These are phyloP conservation scores for Acanthurus tractus DNA, from an alignment of 2,797 vertebrate genomes.

Conservation along the genomic window DNA sequence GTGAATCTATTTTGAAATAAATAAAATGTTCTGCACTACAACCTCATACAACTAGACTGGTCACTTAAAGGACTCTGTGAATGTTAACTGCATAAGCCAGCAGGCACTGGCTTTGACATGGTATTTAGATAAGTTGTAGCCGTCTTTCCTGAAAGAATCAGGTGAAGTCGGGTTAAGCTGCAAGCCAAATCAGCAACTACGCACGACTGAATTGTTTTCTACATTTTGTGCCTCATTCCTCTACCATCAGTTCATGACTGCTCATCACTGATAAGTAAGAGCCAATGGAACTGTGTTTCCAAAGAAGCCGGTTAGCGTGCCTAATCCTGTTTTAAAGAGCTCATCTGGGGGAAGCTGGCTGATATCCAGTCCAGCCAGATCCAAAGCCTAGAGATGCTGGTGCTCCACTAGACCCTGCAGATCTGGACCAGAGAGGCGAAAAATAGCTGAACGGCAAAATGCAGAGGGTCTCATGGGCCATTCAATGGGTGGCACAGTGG, in stretches of 20 bases:
- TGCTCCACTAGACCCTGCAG: constrained; percentile 73
- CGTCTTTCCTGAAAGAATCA: constrained; percentile 40
- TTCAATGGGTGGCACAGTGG: constrained; percentile 57
- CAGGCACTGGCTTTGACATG: not conserved
- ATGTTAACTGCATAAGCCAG: not conserved
- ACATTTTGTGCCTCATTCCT: constrained; percentile 71
- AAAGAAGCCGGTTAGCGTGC: constrained; percentile 80
- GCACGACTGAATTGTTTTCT: constrained; percentile 39
- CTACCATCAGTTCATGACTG: constrained; percentile 78
- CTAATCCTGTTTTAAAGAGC: constrained; percentile 87
- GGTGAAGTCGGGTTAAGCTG: constrained; percentile 44
- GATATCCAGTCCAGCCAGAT: constrained; percentile 79
- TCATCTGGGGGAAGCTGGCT: constrained; percentile 73
- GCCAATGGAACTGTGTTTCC: constrained; percentile 77
- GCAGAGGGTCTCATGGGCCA: constrained; percentile 67
- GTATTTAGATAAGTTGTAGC: constrained; percentile 19
- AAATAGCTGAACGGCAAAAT: constrained; percentile 34
- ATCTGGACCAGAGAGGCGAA: constrained; percentile 70
- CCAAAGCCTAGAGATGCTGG: constrained; percentile 76
- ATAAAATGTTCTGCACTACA: not conserved
- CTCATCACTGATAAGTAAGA: constrained; percentile 84
- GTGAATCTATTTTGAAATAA: not conserved
- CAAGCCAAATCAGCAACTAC: constrained; percentile 35
- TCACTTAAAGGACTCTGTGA: not conserved
- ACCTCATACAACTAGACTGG: not conserved